These are phyloP conservation scores for Rhysida immarginata DNA, from an alignment of 1,140 invertebrate genomes.

Conservation along the genomic window DNA sequence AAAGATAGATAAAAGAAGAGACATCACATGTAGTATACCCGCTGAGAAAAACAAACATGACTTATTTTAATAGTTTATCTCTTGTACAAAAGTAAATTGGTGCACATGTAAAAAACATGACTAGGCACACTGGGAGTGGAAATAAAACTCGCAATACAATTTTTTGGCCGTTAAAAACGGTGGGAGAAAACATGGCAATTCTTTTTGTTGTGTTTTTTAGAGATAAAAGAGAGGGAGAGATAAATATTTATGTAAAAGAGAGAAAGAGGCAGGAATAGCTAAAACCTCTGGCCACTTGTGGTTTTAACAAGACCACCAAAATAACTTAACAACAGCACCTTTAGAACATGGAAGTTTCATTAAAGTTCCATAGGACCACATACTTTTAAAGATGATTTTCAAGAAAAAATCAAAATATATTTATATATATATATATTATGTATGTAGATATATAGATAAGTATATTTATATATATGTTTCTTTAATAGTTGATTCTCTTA, in stretches of 20 bases:
- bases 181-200: too few relatives aligned
- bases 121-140: constrained; percentile 6
- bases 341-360: neutral
- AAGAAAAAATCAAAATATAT: too few relatives aligned
- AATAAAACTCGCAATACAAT: neutral
- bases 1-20: neutral
- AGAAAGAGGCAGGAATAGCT: too few relatives aligned
- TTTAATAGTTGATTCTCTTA: neutral
- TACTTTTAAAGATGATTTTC: too few relatives aligned
- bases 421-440: too few relatives aligned
- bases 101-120: constrained; percentile 6
- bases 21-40: neutral
- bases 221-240: too few relatives aligned
- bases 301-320: too few relatives aligned
- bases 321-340: neutral
- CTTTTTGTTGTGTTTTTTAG: too few relatives aligned
- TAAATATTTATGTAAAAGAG: too few relatives aligned
- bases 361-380: neutral
- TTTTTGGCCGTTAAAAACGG: neutral
- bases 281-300: too few relatives aligned
- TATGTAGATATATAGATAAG: too few relatives aligned
- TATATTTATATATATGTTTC: too few relatives aligned
- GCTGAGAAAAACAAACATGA: neutral
- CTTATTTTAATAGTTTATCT: neutral
- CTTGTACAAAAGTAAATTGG: constrained; percentile 3